Evolutionary conservation across 2,888 invertebrate genomes (phyloP).

Genomic region (Laothoe populi): DNA sequence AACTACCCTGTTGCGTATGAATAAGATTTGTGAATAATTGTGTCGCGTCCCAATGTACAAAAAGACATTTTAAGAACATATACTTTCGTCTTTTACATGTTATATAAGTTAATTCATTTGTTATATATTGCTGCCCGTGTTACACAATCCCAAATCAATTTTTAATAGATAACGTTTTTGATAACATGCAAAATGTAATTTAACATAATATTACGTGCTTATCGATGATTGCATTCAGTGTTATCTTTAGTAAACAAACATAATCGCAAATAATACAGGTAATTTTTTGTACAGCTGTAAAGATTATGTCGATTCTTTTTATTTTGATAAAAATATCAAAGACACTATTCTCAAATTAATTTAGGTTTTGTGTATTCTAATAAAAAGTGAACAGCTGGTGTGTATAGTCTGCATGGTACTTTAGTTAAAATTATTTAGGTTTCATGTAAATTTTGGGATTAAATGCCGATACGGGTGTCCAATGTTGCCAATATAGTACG

Average conservation of each 20-base stretch:
- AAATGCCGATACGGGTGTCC: no score
- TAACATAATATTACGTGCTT: background rate
- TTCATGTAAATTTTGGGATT: no score
- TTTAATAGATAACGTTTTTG: background rate
- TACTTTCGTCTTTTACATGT: background rate
- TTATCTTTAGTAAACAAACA: constrained; percentile 8
- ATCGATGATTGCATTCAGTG: no score
- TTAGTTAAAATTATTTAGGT: no score
- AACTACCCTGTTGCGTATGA: background rate
- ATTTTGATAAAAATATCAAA: background rate
- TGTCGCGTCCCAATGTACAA: background rate
- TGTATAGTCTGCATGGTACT: no score
- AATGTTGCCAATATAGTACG: no score
- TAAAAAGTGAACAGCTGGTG: no score
- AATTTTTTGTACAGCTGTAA: background rate
- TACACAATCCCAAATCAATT: background rate
- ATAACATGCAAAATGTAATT: background rate
- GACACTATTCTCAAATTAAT: background rate
- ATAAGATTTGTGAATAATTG: constrained; percentile 6
- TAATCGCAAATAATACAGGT: constrained; percentile 7
- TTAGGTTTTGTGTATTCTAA: no score
- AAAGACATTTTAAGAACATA: background rate
- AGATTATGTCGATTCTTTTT: background rate
- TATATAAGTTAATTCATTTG: background rate
- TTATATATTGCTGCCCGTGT: no score